Base-by-base conservation (phyloP, 2,888 invertebrate genomes). In the Fragum whitleyi region DNA sequence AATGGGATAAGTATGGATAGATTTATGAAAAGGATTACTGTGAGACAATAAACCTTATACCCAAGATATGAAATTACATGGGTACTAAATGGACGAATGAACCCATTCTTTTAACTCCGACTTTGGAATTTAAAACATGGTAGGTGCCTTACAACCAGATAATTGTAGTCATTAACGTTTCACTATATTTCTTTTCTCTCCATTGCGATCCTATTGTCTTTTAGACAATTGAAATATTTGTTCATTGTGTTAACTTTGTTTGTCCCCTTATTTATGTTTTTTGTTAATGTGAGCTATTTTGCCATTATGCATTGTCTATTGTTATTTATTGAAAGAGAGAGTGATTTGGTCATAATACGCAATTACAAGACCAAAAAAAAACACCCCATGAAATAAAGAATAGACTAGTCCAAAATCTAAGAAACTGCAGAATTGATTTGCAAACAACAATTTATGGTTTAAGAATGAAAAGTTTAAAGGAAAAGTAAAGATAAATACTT, bases 41-140 rank as follows among this genome's bases (percentile, higher is more conserved):
- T n/a, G 65, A 65, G 65, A 65, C 65, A 65, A 65, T 65, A 42
- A 62, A 65, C 42, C 42, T 42, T 65, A 65, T 42, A 65, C 65
- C 42, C 14, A 21, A 65, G 39, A 65, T 65, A 65, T 65, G 65
- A 65, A 65, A 42, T 65, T 65, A 65, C 65, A 23, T 23, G 14
- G 65, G 65, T 21, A 16, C n/a, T 65, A 42, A 42, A 65, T 36
- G 65, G 65, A 42, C 42, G 11, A 42, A 23, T 65, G 65, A 32
- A 26, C 65, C 65, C 65, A 65, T 65, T 65, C 65, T 65, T 39
- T n/a, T 1, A 26, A 5, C n/a, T 11, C 39, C 32, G 36, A 65
- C 23, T 42, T 65, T 23, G 65, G 65, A 65, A 65, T 65, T 65
- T 65, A 42, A 65, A 65, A 65, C 65, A 65, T 65, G 65, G 65